These are phyloP conservation scores for Aphelocoma coerulescens DNA, from an alignment of 2,113 vertebrate genomes.

Conservation along the genomic window DNA sequence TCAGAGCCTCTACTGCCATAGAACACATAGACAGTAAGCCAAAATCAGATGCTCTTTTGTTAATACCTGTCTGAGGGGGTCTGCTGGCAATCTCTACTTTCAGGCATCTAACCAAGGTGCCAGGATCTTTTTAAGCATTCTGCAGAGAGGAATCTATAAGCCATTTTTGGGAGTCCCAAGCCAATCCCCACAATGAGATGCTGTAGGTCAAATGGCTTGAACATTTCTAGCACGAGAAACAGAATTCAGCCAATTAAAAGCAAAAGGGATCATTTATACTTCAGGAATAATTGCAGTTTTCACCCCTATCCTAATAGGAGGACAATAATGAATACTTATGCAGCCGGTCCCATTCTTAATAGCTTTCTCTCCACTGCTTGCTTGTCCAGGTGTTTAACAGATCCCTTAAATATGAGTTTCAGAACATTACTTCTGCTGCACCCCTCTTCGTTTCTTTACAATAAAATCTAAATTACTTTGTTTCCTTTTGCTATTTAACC, in stretches of 20 bases:
- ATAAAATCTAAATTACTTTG: conserved; percentile 27
- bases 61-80: background rate
- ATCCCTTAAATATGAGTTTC: background rate
- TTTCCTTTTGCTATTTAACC: conserved; percentile 32
- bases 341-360: background rate
- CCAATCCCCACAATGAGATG: background rate
- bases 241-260: background rate
- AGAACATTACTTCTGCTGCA: background rate
- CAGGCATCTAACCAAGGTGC: background rate
- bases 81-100: background rate
- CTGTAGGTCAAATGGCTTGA: background rate
- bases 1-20: background rate
- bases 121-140: background rate
- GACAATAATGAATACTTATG: background rate
- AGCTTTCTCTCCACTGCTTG: background rate
- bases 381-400: conserved; percentile 29
- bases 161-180: background rate
- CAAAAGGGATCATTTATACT: background rate
- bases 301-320: background rate
- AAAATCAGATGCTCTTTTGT: background rate
- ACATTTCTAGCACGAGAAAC: background rate
- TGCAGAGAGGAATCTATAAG: background rate
- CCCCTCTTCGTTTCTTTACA: background rate
- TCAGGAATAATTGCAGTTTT: background rate
- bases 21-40: background rate